Evolutionary conservation across 2,888 invertebrate species (phyloP), one percentile per base, ranked within the genome.

Genomic region (Drosophila nr. medialis): DNA sequence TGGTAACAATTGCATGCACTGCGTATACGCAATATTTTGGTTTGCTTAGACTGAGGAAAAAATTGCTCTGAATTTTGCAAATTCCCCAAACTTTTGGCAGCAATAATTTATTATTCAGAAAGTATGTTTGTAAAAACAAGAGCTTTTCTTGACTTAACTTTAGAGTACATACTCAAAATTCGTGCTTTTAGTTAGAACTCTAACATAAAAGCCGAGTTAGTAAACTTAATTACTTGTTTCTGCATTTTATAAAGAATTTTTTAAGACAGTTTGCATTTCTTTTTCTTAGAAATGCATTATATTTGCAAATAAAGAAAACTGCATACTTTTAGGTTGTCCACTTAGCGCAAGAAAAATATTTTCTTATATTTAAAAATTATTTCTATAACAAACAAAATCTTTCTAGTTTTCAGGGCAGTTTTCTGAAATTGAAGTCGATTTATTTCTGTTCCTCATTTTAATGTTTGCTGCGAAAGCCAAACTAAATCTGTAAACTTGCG

Each of bases 391-490:
- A 18, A 38, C 18, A 18, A 38, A 38, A 18, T 4, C 18, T 18
- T 18, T 8, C 18, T 38, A 38, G 18, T 38, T 38, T 8, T 38
- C 2, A 18, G 18, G 18, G 38, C 4, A 18, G 18, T 38, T 38
- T 38, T 38, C 4, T 18, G 18, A 38, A 38, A 18, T 38, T 18
- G 18, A 18, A 18, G 38, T 38, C 18, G 4, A n/a, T 7, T 45
- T 45, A 13, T 45, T 21, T 2, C 7, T 6, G 58, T 56, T 59
- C 48, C 51, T 69, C 63, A 69, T 72, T 76, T 78, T 76, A 82
- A 83, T 81, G 76, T 74, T 66, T 69, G 68, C 62, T 34, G 53
- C 29, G 59, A 58, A 69, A 63, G 45, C 30, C 54, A 55, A 63
- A 65, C 51, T 50, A 64, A 74, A 72, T 69, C 67, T 51, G 29